Base-by-base conservation (phyloP, 2,113 vertebrate species). In the Coracopsis vasa region DNA sequence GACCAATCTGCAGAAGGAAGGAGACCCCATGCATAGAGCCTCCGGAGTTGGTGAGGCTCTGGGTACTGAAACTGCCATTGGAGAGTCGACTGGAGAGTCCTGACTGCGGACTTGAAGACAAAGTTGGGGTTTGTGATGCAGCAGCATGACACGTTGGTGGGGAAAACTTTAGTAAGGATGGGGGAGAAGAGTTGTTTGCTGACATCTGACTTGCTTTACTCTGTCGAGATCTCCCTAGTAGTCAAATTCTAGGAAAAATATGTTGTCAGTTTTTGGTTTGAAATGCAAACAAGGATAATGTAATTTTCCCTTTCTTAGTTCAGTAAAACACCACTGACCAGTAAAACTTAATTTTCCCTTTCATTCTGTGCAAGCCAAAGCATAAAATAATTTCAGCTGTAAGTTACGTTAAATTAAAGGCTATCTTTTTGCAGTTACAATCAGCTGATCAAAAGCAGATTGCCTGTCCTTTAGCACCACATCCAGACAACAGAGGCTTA, bases 1-100 rank as follows among this genome's bases (percentile, higher is more conserved):
- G 98, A 86, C 99, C 99, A 33, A 99, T 99, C 97, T 99, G 99
- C 93, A 99, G 98, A 50, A 99, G 98, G 97, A 99, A 99, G 77
- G 99, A 99, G 93, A 99, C 94, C 15, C 99, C 99, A 67, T 99
- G 98, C 97, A 99, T 98, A 10, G 99, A 99, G 96, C 99, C 97
- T 73, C 99, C 97, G 86, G 99, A 99, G 97, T 99, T 98, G 85
- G 99, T 99, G 93, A 99, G 99, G 84, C 99, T 99, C 28, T 98
- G 98, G 29, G 98, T 98, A 37, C 98, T 99, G 98, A 98, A 98
- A 90, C 98, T 99, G 97, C 99, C 99, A 98, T 99, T 99, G 95
- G 99, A 99, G 74, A 99, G 98, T 16, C 99, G 98, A n/a, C 98
- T 96, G 92, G 98, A 99, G 66, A 99, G 97, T 39, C 98, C 98